Evolutionary conservation across 2,113 vertebrate species (phyloP).

Genomic region (Noturus placidus): DNA sequence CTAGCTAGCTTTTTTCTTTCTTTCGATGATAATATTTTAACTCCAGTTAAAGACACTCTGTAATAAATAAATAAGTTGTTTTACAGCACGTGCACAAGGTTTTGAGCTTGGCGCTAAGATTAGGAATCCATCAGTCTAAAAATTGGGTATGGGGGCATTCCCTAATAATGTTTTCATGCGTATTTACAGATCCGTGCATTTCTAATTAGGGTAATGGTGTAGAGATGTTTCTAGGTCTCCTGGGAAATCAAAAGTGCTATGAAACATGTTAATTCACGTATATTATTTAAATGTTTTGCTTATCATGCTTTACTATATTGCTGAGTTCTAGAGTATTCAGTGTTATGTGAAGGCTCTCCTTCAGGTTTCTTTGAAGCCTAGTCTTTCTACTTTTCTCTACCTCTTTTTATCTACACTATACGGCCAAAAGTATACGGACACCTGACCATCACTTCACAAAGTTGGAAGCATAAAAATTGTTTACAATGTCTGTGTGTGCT

Average conservation of each 20-base stretch:
- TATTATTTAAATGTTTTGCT: not conserved
- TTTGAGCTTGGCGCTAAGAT: conserved; percentile 79
- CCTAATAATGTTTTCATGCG: not conserved
- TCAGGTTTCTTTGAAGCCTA: not conserved
- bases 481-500: not conserved
- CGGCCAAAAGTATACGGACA: not conserved
- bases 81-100: not conserved
- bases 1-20: no score
- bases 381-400: not conserved
- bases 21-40: not conserved
- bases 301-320: not conserved
- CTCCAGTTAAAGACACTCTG: not conserved
- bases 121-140: conserved; percentile 76
- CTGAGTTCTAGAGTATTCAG: not conserved
- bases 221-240: not conserved
- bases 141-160: not conserved
- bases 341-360: not conserved
- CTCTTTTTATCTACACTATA: not conserved
- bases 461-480: not conserved
- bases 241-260: not conserved
- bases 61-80: not conserved
- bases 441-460: not conserved
- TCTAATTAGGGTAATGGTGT: not conserved
- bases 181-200: not conserved
- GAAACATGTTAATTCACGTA: not conserved